Percentiles rank a stretch among this genome's conserved stretches.
These are phyloP conservation scores for Drosophila leontia DNA, from an alignment of 1,140 invertebrate genomes.

Conservation along the genomic window DNA sequence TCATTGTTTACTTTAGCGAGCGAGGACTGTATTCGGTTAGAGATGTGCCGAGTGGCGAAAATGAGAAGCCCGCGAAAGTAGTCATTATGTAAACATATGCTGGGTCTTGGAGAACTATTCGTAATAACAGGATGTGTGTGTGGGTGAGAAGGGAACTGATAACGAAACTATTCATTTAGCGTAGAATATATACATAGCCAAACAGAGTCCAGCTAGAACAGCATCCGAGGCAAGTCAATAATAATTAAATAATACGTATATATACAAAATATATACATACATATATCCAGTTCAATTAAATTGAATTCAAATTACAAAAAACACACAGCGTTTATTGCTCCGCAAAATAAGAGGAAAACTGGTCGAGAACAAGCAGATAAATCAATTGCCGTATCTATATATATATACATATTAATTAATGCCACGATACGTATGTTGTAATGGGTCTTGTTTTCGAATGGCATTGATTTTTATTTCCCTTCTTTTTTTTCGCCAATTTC, in stretches of 20 bases:
- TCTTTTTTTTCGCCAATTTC: slow-evolving; percentile 45
- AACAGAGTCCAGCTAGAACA: slow-evolving; percentile 7
- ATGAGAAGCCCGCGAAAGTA: slow-evolving; percentile 17
- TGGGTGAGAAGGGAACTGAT: slow-evolving; percentile 17
- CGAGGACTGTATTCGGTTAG: not conserved
- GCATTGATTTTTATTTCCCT: slow-evolving; percentile 67
- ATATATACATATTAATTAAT: slow-evolving; percentile 39
- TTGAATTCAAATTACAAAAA: slow-evolving; percentile 56
- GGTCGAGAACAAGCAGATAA: slow-evolving; percentile 43
- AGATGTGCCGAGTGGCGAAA: not conserved
- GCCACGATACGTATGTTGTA: slow-evolving; percentile 42
- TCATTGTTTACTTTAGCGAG: not conserved
- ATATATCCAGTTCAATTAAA: slow-evolving; percentile 44
- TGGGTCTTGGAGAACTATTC: slow-evolving; percentile 7
- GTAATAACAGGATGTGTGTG: slow-evolving; percentile 3
- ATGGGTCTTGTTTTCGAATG: slow-evolving; percentile 41
- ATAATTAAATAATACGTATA: slow-evolving; percentile 54
- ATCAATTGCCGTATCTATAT: slow-evolving; percentile 36
- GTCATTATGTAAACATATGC: slow-evolving; percentile 46
- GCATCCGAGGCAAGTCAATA: slow-evolving; percentile 25
- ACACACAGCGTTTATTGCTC: slow-evolving; percentile 38
- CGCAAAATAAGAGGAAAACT: slow-evolving; percentile 41
- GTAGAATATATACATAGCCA: not conserved
- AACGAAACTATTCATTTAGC: slow-evolving; percentile 9
- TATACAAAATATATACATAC: slow-evolving; percentile 20